Base-by-base conservation (phyloP, 2,888 invertebrate species). In the Pelosia muscerda region DNA sequence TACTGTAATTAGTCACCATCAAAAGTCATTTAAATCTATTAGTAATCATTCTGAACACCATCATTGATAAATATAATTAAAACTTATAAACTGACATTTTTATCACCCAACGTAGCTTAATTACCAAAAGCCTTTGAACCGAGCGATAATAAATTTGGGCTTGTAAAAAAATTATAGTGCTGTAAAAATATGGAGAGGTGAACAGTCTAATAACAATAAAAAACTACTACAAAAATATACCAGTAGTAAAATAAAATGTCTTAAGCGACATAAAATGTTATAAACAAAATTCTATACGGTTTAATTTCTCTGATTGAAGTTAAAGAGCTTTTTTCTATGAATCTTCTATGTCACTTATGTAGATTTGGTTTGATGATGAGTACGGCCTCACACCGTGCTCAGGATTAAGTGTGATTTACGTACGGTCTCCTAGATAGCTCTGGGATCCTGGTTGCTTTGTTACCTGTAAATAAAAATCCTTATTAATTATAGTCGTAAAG, bases 361-460 rank as follows among this genome's bases (percentile, higher is more conserved):
- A 55, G 55, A 3, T 55, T 55, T 25, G 13, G 55, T 55, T 55
- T 13, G 13, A 15, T 79, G 68, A 68, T 73, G 60, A 73, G 64
- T 69, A n/a, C 66, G 83, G 83, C 86, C 85, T 74, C 86, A 82
- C 87, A 84, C 84, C 68, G 64, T 84, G 71, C 74, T 74, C n/a
- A 71, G 84, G 86, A 84, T 90, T 88, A 90, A 61, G 57, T 65
- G 75, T 90, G 89, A 91, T 91, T 91, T 90, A 90, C 86, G 80
- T 73, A 72, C 76, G 61, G 25, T 62, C 66, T 69, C 28, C 69
- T 76, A 66, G 76, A 76, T 79, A 66, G 62, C 73, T 71, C 71
- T 71, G 72, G 72, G 31, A 55, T 49, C 55, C 67, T 67, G 65
- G 62, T 62, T 13, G 57, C 26, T 61, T 25, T 55, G 64, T 78